These are phyloP conservation scores for Danio jaintianensis DNA, from an alignment of 2,797 vertebrate species.

Conservation along the genomic window DNA sequence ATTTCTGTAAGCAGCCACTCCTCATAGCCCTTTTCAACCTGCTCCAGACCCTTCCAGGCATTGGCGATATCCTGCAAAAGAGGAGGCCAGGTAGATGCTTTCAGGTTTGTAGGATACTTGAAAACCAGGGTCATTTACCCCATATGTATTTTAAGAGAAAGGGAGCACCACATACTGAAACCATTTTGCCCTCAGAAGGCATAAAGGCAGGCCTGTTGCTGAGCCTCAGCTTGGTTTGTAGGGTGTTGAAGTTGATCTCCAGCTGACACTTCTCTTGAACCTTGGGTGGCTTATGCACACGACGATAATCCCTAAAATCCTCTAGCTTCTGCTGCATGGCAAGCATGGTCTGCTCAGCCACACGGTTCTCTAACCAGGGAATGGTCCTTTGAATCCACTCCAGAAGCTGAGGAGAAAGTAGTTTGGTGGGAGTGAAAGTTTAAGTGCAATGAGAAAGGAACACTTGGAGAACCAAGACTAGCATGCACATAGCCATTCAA, in stretches of 20 bases:
- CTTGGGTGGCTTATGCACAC: conserved; percentile 88
- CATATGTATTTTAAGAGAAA: background rate
- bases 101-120: background rate
- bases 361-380: conserved; percentile 91
- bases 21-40: conserved; percentile 90
- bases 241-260: conserved; percentile 85
- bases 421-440: background rate
- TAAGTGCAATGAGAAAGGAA: background rate
- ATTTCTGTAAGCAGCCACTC: conserved; percentile 92
- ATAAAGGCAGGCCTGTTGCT: conserved; percentile 92
- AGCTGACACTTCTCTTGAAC: conserved; percentile 86
- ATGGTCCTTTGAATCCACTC: conserved; percentile 91
- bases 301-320: conserved; percentile 90
- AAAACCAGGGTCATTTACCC: background rate
- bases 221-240: conserved; percentile 85
- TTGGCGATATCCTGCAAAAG: conserved; percentile 86
- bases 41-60: conserved; percentile 89
- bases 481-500: background rate
- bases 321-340: conserved; percentile 92
- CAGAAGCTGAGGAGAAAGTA: conserved; percentile 76
- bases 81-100: background rate
- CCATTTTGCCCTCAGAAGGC: conserved; percentile 93
- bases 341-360: conserved; percentile 84
- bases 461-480: background rate
- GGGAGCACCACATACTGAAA: conserved; percentile 80